A percentile compares a stretch with the other conserved stretches of the same genome.
These are phyloP conservation scores for Apis mellifera DNA, from an alignment of 1,140 invertebrate genomes.

Conservation along the genomic window Amel_HAv3.1 CM009934.2:2840001-2840500, in stretches of 20 bases:
- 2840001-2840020: neutral
- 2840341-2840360: slow-evolving; percentile 8
- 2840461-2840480: slow-evolving; percentile 11
- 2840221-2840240: neutral
- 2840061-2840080: too few species aligned
- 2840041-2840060: too few species aligned
- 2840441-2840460: slow-evolving; percentile 5
- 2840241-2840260: neutral
- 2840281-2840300: neutral
- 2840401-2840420: neutral
- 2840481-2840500: slow-evolving; percentile 32
- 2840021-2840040: too few species aligned
- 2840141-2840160: neutral
- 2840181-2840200: too few species aligned
- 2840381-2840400: slow-evolving; percentile 1
- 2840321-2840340: neutral
- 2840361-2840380: slow-evolving; percentile 24
- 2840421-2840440: slow-evolving; percentile 17
- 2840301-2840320: neutral
- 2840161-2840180: neutral
- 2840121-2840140: neutral
- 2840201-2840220: too few species aligned
- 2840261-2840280: too few species aligned
- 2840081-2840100: neutral
- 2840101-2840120: neutral